Evolutionary conservation across 1,140 invertebrate species (phyloP).

Genomic region (Drosophila nigrodunni): DNA sequence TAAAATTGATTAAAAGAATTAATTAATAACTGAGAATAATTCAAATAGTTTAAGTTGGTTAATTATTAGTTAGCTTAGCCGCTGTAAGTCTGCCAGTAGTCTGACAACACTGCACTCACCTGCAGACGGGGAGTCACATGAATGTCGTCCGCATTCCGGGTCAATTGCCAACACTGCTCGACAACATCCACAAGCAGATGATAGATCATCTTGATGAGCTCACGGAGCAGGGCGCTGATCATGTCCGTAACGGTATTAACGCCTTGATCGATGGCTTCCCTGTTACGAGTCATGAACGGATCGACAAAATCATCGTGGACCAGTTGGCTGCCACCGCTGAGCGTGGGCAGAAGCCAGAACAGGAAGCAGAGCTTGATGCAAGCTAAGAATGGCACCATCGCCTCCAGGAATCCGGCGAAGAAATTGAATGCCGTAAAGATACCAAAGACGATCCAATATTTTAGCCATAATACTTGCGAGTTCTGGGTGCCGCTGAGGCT

Average conservation of each 20-base stretch:
- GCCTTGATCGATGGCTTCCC: constrained; percentile 94
- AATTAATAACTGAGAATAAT: too few relatives aligned
- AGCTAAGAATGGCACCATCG: constrained; percentile 49
- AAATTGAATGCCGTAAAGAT: constrained; percentile 42
- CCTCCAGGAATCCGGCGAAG: constrained; percentile 23
- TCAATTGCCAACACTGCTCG: constrained; percentile 35
- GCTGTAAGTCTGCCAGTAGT: too few relatives aligned
- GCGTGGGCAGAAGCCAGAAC: constrained; percentile 58
- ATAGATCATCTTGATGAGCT: constrained; percentile 23
- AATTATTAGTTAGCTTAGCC: too few relatives aligned
- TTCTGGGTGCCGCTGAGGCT: constrained; percentile 87
- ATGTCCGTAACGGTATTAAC: constrained; percentile 82
- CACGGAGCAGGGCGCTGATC: constrained; percentile 18
- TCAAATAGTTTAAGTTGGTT: too few relatives aligned
- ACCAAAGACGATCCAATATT: constrained; percentile 73
- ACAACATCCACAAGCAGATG: constrained; percentile 29
- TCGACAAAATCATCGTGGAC: constrained; percentile 55
- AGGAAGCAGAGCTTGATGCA: constrained; percentile 58
- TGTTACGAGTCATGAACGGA: constrained; percentile 49
- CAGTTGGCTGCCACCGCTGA: constrained; percentile 54
- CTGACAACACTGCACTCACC: too few relatives aligned
- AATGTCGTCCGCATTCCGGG: constrained; percentile 13
- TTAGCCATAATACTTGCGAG: constrained; percentile 89
- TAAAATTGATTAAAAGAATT: too few relatives aligned
- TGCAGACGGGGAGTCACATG: constrained; percentile 40